phyloP scores from a whole-genome alignment of 1,140 invertebrate genomes.

The Argopecten irradians region DNA sequence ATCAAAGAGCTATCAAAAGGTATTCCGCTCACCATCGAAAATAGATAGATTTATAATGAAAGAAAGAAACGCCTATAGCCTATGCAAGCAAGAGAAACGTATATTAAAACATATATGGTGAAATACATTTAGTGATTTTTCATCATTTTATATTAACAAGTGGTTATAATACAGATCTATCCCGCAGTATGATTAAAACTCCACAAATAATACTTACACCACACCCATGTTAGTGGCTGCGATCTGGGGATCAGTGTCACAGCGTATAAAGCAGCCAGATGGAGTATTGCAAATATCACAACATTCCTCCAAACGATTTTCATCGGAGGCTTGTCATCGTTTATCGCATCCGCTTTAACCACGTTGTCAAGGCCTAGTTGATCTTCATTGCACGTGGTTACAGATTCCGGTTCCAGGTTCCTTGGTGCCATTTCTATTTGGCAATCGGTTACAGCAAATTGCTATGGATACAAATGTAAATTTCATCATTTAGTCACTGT shows the following conservation, averaged over 20 bases:
- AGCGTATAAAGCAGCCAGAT: slow-evolving; percentile 90
- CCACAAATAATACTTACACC: slow-evolving; percentile 84
- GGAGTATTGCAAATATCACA: slow-evolving; percentile 89
- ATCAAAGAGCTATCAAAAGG: too few species aligned
- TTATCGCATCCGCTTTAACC: slow-evolving; percentile 37
- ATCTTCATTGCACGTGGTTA: slow-evolving; percentile 30
- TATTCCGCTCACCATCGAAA: too few species aligned
- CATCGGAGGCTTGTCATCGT: slow-evolving; percentile 51
- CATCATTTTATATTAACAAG: neutral
- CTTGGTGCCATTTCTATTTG: slow-evolving; percentile 49
- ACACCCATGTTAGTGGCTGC: slow-evolving; percentile 85
- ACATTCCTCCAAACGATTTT: slow-evolving; percentile 96
- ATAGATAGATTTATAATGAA: too few species aligned
- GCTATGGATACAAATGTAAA: neutral
- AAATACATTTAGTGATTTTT: neutral
- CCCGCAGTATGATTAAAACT: too few species aligned
- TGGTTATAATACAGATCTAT: too few species aligned
- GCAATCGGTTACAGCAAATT: neutral
- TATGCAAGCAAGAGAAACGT: neutral
- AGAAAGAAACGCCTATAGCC: neutral
- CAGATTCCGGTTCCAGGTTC: slow-evolving; percentile 40
- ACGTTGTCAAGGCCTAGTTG: slow-evolving; percentile 44
- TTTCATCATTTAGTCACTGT: neutral
- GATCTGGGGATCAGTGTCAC: slow-evolving; percentile 89
- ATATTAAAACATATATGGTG: neutral